Evolutionary conservation across 1,140 invertebrate genomes (phyloP).

Genomic region (Anadara kagoshimensis): DNA sequence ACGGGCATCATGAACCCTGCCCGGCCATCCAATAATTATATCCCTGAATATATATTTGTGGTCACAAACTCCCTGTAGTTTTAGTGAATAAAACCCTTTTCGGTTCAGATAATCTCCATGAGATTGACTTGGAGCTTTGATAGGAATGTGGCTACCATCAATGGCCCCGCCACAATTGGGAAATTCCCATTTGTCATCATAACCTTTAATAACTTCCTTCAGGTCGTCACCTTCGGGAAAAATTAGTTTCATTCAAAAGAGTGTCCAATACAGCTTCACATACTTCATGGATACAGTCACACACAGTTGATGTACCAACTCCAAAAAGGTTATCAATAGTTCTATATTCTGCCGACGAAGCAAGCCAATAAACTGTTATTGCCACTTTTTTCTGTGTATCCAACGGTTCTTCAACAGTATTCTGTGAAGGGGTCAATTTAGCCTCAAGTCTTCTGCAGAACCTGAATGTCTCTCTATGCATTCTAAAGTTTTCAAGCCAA

Average conservation of each 20-base stretch:
- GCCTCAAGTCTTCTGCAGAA: too few relatives aligned
- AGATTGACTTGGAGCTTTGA: constrained; percentile 16
- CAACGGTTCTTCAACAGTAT: neutral
- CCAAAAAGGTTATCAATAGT: neutral
- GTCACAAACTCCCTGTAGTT: constrained; percentile 35
- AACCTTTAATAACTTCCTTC: neutral
- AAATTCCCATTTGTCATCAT: neutral
- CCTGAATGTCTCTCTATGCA: too few relatives aligned
- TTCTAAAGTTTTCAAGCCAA: constrained; percentile 1
- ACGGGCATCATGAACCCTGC: constrained; percentile 53
- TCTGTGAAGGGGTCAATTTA: neutral
- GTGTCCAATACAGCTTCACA: too few relatives aligned
- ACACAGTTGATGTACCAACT: neutral
- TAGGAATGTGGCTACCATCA: constrained; percentile 32
- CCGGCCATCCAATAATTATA: constrained; percentile 71
- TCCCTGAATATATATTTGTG: constrained; percentile 56
- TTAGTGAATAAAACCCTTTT: constrained; percentile 38
- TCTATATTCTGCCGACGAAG: neutral
- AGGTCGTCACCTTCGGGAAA: neutral
- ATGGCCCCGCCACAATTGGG: constrained; percentile 13
- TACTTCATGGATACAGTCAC: neutral
- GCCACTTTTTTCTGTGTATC: neutral
- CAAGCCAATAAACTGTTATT: neutral
- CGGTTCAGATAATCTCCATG: constrained; percentile 23
- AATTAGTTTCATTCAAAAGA: too few relatives aligned